Evolutionary conservation across 2,797 vertebrate species (phyloP).

Genomic region (Schizopygopsis malacanthus): DNA sequence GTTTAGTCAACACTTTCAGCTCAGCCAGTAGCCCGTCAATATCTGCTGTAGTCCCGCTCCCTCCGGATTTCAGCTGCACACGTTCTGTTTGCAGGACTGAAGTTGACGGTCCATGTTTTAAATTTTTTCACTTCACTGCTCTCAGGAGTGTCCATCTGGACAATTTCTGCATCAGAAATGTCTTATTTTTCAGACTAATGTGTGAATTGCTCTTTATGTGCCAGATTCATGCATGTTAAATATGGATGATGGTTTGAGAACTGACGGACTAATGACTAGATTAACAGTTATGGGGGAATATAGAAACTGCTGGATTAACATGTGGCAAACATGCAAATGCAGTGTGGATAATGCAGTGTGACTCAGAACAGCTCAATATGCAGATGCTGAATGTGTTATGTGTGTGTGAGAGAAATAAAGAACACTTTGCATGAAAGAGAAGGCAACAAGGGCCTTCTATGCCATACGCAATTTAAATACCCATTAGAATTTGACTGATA

Average conservation of each 20-base stretch:
- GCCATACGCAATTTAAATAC: background rate
- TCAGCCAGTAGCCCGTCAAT: conserved; percentile 2
- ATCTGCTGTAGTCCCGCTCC: background rate
- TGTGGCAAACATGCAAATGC: background rate
- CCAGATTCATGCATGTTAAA: background rate
- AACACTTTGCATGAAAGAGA: background rate
- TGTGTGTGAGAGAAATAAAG: background rate
- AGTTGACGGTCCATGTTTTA: conserved; percentile 14
- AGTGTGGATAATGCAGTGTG: conserved; percentile 5
- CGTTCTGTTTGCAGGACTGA: conserved; percentile 15
- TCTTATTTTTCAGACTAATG: conserved; percentile 36
- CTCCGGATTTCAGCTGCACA: conserved; percentile 7
- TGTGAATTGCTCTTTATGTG: conserved; percentile 23
- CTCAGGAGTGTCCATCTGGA: conserved; percentile 5
- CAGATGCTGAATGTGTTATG: background rate
- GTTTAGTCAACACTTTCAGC: conserved; percentile 36
- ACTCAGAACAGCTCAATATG: background rate
- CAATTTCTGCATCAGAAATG: conserved; percentile 6
- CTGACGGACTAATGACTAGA: conserved; percentile 27
- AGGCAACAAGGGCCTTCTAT: background rate
- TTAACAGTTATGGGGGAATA: background rate
- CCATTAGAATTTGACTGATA: background rate
- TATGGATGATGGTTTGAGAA: conserved; percentile 12
- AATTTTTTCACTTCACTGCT: background rate
- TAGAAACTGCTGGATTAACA: background rate